Base-by-base conservation (phyloP, 2,797 vertebrate genomes). In the Scolopax bukidnonensis region DNA sequence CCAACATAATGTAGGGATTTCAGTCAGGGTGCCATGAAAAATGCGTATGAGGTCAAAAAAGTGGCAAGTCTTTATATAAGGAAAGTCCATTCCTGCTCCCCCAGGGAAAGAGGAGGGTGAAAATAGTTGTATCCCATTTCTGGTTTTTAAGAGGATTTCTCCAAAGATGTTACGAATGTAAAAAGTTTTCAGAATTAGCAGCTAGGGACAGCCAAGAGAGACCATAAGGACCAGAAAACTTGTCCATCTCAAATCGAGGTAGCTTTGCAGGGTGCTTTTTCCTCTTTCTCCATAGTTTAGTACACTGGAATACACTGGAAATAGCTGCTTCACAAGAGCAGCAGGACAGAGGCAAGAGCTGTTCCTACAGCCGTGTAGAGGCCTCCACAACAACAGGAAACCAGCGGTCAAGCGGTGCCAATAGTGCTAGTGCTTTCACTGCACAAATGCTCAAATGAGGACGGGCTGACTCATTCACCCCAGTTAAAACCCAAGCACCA, bases 361-460 rank as follows among this genome's bases (percentile, higher is more conserved):
- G 53, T 6, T 75, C 50, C 43, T 43, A 30, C 18, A 15, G 63
- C 27, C 69, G 24, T 1, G 9, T 27, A 48, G 16, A 11, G 48
- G 19, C 20, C 70, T 40, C 63, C 76, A 69, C 27, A 86, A 81
- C 45, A 86, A 85, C 59, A 77, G 89, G 89, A 90, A 94, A 36
- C 19, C 2, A 1, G 60, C 17, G 70, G 71, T 43, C 54, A 76
- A 80, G 40, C 0, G 0, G 50, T 32, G 56, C 80, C 0, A 1
- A 67, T 15, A 38, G 60, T 38, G n/a, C 51, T 32, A 53, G 51
- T 70, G 81, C 68, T 51, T 38, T 33, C 32, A 28, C 36, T 24
- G 48, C 36, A 10, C 43, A 28, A 10, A 32, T 2, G 4, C 23
- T 48, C 53, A 11, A 2, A 0, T 63, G 83, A 80, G 87, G 36